Base-by-base conservation (phyloP, 2,888 invertebrate genomes). In the Shargacucullia verbasci region DNA sequence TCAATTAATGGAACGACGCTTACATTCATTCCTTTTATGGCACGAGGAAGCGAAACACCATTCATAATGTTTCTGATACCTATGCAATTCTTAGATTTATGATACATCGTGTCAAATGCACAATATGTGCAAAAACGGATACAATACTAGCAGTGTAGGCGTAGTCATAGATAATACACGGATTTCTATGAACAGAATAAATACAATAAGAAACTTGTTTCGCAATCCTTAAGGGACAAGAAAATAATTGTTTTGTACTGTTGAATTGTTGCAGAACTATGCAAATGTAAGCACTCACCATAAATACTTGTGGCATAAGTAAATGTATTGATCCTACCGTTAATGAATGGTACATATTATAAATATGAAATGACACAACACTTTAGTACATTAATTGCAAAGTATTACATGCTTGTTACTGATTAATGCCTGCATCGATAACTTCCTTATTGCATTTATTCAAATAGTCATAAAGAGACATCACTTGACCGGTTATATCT, bases 391-490 rank as follows among this genome's bases (percentile, higher is more conserved):
- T 56, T 64, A 64, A 59, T 55, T 50, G 39, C 13, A 35, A 45
- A 40, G 52, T 46, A n/a, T n/a, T n/a, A n/a, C 54, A 64, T 56
- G 39, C 52, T 47, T 59, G 31, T 50, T 59, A 40, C 47, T 62
- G n/a, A n/a, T n/a, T n/a, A n/a, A n/a, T 37, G 39, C n/a, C n/a
- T 52, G 20, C 48, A 29, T 7, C 34, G 7, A 56, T 59, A 13
- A 55, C 54, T 73, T 73, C 75, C 75, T 70, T 43, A 50, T 59
- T 47, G 40, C 43, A 56, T 43, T 48, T 49, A 48, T 62, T 50
- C 27, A 45, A 62, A 59, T 53, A 56, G 25, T 27, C 27, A 41
- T 66, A 38, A 63, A 49, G 33, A 29, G 14, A 27, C 49, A 61
- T 43, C 48, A 35, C 25, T 49, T 35, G 11, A 31, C 7, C 5